These are phyloP conservation scores for Proterorhinus semilunaris DNA, from an alignment of 2,113 vertebrate species.

Conservation along the genomic window DNA sequence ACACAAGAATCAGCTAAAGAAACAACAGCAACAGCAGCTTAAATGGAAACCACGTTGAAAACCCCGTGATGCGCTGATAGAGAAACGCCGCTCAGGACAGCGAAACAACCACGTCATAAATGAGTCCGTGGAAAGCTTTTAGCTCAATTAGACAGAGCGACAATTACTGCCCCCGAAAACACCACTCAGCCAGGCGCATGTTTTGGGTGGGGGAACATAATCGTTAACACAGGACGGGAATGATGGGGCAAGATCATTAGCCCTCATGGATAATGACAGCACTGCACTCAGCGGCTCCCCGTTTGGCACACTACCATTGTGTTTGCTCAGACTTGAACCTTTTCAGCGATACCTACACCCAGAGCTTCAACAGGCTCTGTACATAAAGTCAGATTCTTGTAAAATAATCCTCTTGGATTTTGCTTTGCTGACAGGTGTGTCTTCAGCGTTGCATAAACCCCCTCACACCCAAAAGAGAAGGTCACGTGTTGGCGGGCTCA, in stretches of 20 bases:
- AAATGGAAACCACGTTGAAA: slow-evolving; percentile 24
- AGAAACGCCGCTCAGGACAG: slow-evolving; percentile 9
- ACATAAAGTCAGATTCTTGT: not conserved
- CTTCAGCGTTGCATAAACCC: no score
- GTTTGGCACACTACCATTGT: slow-evolving; percentile 7
- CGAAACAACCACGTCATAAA: slow-evolving; percentile 22
- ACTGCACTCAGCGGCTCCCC: slow-evolving; percentile 20
- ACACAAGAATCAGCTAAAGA: slow-evolving; percentile 20
- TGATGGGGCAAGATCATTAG: slow-evolving; percentile 50
- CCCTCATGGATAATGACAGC: slow-evolving; percentile 37
- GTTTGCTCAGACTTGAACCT: not conserved
- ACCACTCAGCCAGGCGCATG: slow-evolving; percentile 42
- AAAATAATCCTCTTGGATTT: not conserved
- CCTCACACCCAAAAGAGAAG: not conserved
- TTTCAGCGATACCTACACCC: not conserved
- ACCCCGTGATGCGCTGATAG: slow-evolving; percentile 3
- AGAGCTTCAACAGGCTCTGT: not conserved
- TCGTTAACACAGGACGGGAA: slow-evolving; percentile 56
- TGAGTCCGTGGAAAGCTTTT: slow-evolving; percentile 52
- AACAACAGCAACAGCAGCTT: not conserved
- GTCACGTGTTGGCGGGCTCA: not conserved
- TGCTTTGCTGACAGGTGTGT: no score
- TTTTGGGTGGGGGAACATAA: slow-evolving; percentile 49
- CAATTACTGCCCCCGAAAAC: slow-evolving; percentile 48
- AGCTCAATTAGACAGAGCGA: slow-evolving; percentile 61